Conservation (phyloP, 2,888 invertebrate genomes). For the Eupithecia abbreviata region DNA sequence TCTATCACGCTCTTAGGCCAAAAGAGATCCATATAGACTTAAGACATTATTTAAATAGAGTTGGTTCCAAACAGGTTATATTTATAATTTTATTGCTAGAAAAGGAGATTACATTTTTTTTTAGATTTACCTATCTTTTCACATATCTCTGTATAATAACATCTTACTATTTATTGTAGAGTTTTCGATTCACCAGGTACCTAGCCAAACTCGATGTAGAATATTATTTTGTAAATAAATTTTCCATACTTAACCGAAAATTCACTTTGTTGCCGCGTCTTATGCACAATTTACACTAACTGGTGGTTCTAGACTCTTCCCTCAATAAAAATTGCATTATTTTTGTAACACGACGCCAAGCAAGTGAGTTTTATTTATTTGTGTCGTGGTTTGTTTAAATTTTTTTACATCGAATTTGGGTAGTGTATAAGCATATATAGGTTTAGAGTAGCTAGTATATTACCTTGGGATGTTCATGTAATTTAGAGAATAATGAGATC, state of each 20-base stretch:
- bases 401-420: no score
- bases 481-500: background rate
- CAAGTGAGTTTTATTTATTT: no score
- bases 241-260: no score
- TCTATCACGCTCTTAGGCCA: slow-evolving; percentile 15
- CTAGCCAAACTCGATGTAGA: background rate
- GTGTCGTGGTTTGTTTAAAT: no score
- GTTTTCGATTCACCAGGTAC: background rate
- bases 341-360: no score
- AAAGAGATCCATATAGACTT: slow-evolving; percentile 2
- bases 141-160: background rate
- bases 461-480: background rate
- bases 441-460: background rate
- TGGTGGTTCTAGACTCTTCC: no score
- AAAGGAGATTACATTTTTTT: background rate
- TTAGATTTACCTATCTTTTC: background rate
- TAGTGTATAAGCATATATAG: background rate
- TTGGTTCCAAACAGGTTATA: background rate
- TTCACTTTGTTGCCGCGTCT: no score
- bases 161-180: background rate
- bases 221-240: no score
- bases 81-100: background rate
- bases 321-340: no score
- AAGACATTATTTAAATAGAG: background rate
- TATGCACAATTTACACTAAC: no score